Evolutionary conservation across 2,888 invertebrate species (phyloP).

Genomic region (Pilophorus perplexus): DNA sequence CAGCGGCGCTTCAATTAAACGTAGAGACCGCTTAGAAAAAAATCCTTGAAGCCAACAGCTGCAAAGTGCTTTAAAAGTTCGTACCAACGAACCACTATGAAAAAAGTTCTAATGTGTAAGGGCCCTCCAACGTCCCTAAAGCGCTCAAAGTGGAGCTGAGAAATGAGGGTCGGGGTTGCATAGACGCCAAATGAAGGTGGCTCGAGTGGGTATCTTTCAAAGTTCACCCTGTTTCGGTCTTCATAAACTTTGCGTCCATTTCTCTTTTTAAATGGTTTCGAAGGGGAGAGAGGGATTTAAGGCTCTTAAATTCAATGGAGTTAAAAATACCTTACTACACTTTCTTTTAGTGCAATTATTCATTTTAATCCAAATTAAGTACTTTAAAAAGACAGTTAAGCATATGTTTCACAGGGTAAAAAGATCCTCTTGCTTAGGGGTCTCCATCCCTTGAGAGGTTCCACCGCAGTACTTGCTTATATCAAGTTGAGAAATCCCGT

Average conservation of each 20-base stretch:
- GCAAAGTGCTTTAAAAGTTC: slow-evolving; percentile 17
- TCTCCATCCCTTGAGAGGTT: no score
- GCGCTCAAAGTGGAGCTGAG: slow-evolving; percentile 7
- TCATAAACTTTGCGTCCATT: slow-evolving; percentile 10
- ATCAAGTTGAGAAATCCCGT: neutral
- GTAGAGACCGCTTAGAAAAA: neutral
- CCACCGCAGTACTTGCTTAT: no score
- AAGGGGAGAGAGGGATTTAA: no score
- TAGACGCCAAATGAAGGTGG: slow-evolving; percentile 13
- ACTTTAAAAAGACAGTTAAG: no score
- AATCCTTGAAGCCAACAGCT: slow-evolving; percentile 3
- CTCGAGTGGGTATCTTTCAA: slow-evolving; percentile 1
- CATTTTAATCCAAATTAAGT: no score
- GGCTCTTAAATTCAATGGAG: no score
- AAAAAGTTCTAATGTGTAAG: slow-evolving; percentile 5
- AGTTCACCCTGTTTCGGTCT: neutral
- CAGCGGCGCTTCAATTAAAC: no score
- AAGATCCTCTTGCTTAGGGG: no score
- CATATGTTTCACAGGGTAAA: no score
- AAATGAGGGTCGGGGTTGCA: slow-evolving; percentile 11
- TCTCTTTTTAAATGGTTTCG: neutral
- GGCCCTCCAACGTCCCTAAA: neutral
- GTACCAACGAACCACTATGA: slow-evolving; percentile 1
- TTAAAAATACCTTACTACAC: no score
- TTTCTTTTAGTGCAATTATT: no score